phyloP scores from a whole-genome alignment of 2,797 vertebrate genomes.

The Sebastes dallii region DNA sequence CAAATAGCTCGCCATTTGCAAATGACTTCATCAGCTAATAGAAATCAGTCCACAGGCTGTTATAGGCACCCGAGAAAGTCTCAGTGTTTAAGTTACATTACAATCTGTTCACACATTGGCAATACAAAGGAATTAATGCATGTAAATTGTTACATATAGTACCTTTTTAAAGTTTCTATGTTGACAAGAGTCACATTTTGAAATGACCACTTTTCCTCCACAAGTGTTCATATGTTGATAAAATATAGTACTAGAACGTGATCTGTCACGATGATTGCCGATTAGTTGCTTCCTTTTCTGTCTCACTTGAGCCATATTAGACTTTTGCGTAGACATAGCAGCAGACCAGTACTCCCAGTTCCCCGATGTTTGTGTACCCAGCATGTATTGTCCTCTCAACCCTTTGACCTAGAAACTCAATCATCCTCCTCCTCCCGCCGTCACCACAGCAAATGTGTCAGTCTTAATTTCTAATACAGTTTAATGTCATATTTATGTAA shows the following conservation, averaged over 20 bases:
- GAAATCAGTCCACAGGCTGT: too few species aligned
- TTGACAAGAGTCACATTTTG: neutral
- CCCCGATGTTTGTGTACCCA: constrained; percentile 33
- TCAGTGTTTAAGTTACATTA: too few species aligned
- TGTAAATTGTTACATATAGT: too few species aligned
- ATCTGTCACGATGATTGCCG: neutral
- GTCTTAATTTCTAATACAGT: constrained; percentile 88
- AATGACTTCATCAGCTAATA: too few species aligned
- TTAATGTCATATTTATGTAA: constrained; percentile 91
- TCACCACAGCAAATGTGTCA: constrained; percentile 78
- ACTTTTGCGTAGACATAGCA: constrained; percentile 13
- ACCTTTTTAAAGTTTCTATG: neutral
- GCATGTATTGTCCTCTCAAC: constrained; percentile 61
- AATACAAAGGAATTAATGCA: too few species aligned
- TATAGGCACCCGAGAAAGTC: too few species aligned
- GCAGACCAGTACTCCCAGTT: constrained; percentile 26
- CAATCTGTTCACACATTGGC: neutral
- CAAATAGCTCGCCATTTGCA: too few species aligned
- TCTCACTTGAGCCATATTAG: constrained; percentile 16
- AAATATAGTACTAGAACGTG: neutral
- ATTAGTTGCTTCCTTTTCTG: constrained; percentile 10
- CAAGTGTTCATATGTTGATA: neutral
- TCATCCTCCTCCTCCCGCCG: constrained; percentile 65
- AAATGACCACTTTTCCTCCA: neutral
- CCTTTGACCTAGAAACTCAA: constrained; percentile 79